A percentile compares a stretch with the other conserved stretches of the same genome.
Evolutionary conservation across 2,888 invertebrate genomes (phyloP).

Genomic region (Biston stratarius): DNA sequence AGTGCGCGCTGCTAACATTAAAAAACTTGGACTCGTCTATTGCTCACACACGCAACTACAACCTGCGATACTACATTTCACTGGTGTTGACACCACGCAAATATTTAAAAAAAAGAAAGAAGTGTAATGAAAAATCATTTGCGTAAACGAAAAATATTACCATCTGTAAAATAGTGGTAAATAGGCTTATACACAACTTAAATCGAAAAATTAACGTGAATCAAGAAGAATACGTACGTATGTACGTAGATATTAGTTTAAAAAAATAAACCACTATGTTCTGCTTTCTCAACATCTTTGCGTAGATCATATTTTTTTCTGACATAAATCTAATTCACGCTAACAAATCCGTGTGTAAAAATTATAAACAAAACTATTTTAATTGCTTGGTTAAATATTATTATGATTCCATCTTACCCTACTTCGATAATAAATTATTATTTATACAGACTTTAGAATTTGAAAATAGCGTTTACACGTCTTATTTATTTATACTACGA

Average conservation of each 20-base stretch:
- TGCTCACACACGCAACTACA: not conserved
- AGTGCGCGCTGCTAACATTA: too few relatives aligned
- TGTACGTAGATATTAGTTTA: not conserved
- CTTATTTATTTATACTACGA: conserved; percentile 42
- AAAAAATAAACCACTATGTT: not conserved
- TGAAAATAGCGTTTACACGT: conserved; percentile 52
- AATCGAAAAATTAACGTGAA: conserved; percentile 2
- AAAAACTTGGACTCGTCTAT: too few relatives aligned
- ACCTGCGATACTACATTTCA: conserved; percentile 26
- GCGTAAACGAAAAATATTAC: conserved; percentile 14
- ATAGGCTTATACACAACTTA: conserved; percentile 6
- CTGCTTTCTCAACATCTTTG: not conserved
- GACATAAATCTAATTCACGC: conserved; percentile 5
- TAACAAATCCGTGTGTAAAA: conserved; percentile 14
- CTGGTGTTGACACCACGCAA: conserved; percentile 18
- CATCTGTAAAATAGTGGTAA: conserved; percentile 14
- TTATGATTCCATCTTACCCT: conserved; percentile 64
- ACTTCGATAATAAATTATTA: conserved; percentile 69
- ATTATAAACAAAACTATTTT: conserved; percentile 12
- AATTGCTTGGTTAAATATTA: conserved; percentile 31
- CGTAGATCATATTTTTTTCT: not conserved
- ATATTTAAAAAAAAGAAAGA: conserved; percentile 23
- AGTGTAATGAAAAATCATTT: conserved; percentile 16
- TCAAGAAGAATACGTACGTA: not conserved
- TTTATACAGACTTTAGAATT: conserved; percentile 63